A percentile compares a stretch with the other conserved stretches of the same genome.
Conservation (phyloP, 2,113 vertebrate genomes). For the Sinocyclocheilus maitianheensis region DNA sequence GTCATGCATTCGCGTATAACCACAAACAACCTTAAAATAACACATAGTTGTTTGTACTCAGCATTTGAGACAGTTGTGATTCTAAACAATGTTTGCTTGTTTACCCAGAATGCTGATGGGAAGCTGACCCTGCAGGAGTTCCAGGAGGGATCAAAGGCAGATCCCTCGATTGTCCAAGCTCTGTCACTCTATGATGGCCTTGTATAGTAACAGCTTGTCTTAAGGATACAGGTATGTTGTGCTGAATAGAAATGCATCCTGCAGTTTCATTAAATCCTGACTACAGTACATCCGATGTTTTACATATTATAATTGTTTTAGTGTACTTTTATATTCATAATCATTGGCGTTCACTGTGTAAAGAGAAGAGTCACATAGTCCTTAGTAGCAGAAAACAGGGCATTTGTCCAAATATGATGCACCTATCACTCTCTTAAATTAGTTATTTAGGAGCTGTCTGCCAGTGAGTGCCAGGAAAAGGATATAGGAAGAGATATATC, state of each 20-base stretch:
- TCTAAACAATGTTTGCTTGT: conserved; percentile 1
- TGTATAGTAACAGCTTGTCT: conserved; percentile 78
- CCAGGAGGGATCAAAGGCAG: conserved; percentile 97
- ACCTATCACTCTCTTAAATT: neutral
- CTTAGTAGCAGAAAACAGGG: neutral
- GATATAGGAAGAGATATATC: neutral
- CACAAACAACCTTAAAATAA: neutral
- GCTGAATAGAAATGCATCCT: neutral
- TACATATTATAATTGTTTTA: neutral
- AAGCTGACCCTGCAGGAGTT: conserved; percentile 98
- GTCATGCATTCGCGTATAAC: neutral
- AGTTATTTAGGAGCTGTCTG: neutral
- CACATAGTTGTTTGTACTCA: neutral
- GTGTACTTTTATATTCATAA: neutral
- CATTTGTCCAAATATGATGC: neutral
- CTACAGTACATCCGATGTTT: neutral
- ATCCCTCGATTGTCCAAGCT: conserved; percentile 97
- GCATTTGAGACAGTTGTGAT: conserved; percentile 1
- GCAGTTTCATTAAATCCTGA: neutral
- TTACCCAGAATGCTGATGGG: conserved; percentile 88
- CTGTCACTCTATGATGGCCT: conserved; percentile 98
- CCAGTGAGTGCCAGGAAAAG: neutral
- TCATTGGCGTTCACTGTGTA: neutral
- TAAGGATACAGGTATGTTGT: conserved; percentile 5
- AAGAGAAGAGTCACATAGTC: neutral